These are phyloP conservation scores for Scrobipalpa costella DNA, from an alignment of 2,888 invertebrate species.

Conservation along the genomic window DNA sequence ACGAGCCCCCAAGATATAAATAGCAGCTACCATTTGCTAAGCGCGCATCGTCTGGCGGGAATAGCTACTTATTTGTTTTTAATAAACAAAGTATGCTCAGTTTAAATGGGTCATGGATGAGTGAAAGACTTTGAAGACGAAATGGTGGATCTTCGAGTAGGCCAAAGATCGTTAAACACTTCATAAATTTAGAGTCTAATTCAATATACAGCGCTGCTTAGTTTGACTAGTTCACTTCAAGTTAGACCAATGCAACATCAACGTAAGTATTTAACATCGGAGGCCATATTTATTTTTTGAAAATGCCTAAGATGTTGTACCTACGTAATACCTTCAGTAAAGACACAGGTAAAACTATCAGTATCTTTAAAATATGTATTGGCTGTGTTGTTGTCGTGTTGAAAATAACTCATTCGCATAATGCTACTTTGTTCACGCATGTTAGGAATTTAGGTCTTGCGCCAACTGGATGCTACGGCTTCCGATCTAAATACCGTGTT, in stretches of 20 bases:
- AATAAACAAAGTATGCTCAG: not conserved
- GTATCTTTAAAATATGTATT: too few species aligned
- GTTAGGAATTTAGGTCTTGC: conserved; percentile 21
- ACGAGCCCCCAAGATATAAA: conserved; percentile 9
- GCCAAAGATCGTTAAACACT: too few species aligned
- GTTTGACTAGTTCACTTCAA: too few species aligned
- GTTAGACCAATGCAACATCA: too few species aligned
- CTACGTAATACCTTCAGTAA: too few species aligned
- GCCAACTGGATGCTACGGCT: not conserved
- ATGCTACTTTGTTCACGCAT: conserved; percentile 1
- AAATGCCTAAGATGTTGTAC: too few species aligned
- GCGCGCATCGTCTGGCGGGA: conserved; percentile 2
- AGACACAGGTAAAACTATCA: too few species aligned
- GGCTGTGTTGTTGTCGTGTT: not conserved
- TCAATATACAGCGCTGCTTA: too few species aligned
- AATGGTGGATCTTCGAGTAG: too few species aligned
- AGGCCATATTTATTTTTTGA: too few species aligned
- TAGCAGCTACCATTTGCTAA: not conserved
- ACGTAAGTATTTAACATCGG: too few species aligned
- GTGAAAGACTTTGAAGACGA: not conserved
- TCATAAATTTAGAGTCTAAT: too few species aligned
- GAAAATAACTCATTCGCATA: not conserved
- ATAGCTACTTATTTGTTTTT: not conserved
- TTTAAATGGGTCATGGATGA: not conserved
- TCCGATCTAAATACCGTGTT: conserved; percentile 1